phyloP scores from a whole-genome alignment of 2,888 invertebrate species.

The Lepidocyrtinus sp. region DNA sequence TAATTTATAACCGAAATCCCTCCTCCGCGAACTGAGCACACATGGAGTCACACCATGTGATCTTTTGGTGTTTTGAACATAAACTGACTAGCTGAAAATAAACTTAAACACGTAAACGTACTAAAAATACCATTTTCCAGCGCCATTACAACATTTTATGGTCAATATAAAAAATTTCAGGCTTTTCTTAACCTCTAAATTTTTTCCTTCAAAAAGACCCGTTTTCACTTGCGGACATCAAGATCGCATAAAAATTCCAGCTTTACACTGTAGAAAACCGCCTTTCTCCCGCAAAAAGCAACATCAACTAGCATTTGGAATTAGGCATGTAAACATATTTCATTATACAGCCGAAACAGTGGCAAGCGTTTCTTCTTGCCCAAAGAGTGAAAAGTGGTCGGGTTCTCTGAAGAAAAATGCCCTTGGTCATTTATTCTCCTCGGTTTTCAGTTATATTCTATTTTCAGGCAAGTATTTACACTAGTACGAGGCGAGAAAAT shows the following conservation, averaged over 20 bases:
- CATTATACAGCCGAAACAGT: too few relatives aligned
- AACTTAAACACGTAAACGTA: conserved; percentile 26
- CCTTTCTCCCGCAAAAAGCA: too few relatives aligned
- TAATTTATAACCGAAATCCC: too few relatives aligned
- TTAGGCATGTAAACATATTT: conserved; percentile 2
- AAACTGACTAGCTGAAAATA: too few relatives aligned
- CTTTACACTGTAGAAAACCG: too few relatives aligned
- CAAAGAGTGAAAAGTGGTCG: conserved; percentile 6
- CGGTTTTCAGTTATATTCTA: too few relatives aligned
- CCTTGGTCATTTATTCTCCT: conserved; percentile 35
- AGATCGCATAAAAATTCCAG: conserved; percentile 22
- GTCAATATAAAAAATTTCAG: conserved; percentile 33
- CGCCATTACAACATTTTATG: conserved; percentile 32
- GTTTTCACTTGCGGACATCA: conserved; percentile 29
- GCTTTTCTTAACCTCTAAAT: conserved; percentile 7
- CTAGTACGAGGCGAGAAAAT: conserved; percentile 23
- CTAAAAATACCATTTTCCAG: conserved; percentile 26
- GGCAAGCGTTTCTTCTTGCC: too few relatives aligned
- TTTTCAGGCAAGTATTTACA: too few relatives aligned
- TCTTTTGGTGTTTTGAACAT: too few relatives aligned
- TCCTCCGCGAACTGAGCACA: too few relatives aligned
- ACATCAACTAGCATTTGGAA: too few relatives aligned
- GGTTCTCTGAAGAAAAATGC: conserved; percentile 15
- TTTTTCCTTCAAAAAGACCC: too few relatives aligned
- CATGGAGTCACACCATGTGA: conserved; percentile 25